These are phyloP conservation scores for Acleris sparsana DNA, from an alignment of 2,888 invertebrate genomes.

Conservation along the genomic window DNA sequence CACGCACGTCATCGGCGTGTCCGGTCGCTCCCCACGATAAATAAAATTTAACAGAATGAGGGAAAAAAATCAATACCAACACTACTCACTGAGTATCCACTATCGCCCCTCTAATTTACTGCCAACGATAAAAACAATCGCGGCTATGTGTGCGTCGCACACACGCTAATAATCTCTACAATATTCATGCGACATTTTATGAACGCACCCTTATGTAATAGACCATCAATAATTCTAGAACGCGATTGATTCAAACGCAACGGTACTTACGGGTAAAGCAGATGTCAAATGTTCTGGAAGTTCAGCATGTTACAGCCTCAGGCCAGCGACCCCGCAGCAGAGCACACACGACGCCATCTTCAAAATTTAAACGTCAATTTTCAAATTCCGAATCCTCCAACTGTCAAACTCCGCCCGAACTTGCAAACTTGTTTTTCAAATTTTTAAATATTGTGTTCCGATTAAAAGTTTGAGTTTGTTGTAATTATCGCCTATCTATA, in stretches of 20 bases:
- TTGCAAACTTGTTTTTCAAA: conserved; percentile 54
- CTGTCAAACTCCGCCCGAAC: conserved; percentile 59
- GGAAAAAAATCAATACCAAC: conserved; percentile 81
- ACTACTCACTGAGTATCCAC: conserved; percentile 70
- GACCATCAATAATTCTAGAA: conserved; percentile 62
- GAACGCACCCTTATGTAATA: conserved; percentile 64
- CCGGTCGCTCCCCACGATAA: conserved; percentile 79
- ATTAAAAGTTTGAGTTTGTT: conserved; percentile 50
- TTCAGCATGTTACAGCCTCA: conserved; percentile 72
- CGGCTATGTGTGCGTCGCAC: conserved; percentile 53
- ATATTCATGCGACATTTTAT: conserved; percentile 69
- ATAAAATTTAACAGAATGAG: conserved; percentile 84
- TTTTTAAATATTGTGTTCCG: conserved; percentile 39
- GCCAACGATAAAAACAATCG: conserved; percentile 77
- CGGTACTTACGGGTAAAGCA: conserved; percentile 76
- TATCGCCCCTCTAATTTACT: conserved; percentile 80
- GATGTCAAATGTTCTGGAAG: conserved; percentile 78
- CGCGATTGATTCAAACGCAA: conserved; percentile 45
- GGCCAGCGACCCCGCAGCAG: conserved; percentile 61
- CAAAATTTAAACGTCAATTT: conserved; percentile 65
- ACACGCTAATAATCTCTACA: conserved; percentile 55
- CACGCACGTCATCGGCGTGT: conserved; percentile 62
- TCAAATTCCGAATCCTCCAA: conserved; percentile 60
- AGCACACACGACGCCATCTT: conserved; percentile 78
- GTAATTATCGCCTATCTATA: conserved; percentile 77